Base-by-base conservation (phyloP, 2,797 vertebrate genomes). In the Holocentrus rufus region DNA sequence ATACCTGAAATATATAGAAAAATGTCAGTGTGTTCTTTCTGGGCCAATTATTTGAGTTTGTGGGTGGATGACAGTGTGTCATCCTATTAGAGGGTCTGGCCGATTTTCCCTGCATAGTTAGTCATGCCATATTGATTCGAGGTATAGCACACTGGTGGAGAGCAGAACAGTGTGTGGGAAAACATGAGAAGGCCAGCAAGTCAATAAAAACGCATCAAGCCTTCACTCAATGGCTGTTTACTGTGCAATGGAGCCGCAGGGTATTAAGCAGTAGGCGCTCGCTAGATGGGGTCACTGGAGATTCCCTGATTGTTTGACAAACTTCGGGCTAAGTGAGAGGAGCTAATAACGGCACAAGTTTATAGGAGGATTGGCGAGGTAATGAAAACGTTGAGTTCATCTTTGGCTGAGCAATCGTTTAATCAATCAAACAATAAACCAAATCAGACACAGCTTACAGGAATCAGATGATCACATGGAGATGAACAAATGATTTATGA, bases 21-120 rank as follows among this genome's bases (percentile, higher is more conserved):
- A 18, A 76, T 53, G 46, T 30, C 34, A 1, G 47, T 18, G 53
- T 42, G 54, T 76, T 77, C 68, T 72, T 78, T 67, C 11, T 47
- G 57, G 61, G 69, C 60, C 82, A 90, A 85, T 88, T 87, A 87
- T 44, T 62, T 14, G 27, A 58, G 49, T 44, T 46, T 42, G 65
- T 65, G 65, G 65, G 53, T 50, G 67, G 72, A 85, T 53, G 49
- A 69, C n/a, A 79, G 77, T 50, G 2, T 30, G 22, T 49, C 62
- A 54, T 67, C 58, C 46, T 31, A 49, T 74, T 34, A 69, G 13
- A 57, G 20, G 63, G 31, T 13, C 30, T 55, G 57, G 69, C 68
- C 44, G 15, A 55, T 65, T 82, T 74, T 59, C 36, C 14, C 55
- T 10, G 30, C 62, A 62, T 39, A 44, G 61, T 77, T 83, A 82